These are phyloP conservation scores for Halotydeus destructor DNA, from an alignment of 1,140 invertebrate species.

Conservation along the genomic window DNA sequence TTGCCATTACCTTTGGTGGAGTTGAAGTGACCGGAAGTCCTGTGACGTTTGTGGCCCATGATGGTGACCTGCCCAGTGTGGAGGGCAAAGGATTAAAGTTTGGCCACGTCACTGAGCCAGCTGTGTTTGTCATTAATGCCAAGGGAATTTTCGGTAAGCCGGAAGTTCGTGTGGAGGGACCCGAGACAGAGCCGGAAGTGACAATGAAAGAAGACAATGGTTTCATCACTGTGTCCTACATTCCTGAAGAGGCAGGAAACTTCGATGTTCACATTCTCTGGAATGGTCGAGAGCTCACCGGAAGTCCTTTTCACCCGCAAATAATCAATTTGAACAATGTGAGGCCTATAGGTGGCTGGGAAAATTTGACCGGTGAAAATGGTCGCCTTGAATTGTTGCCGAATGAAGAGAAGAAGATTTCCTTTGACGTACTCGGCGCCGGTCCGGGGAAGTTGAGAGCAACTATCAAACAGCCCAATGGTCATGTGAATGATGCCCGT, in stretches of 20 bases:
- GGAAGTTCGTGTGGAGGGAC: slow-evolving; percentile 34
- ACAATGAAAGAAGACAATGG: slow-evolving; percentile 31
- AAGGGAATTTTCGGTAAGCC: slow-evolving; percentile 35
- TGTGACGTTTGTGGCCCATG: slow-evolving; percentile 19
- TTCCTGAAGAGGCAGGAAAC: slow-evolving; percentile 44
- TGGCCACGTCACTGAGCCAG: slow-evolving; percentile 23
- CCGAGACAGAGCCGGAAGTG: slow-evolving; percentile 36
- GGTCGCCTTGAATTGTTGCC: slow-evolving; percentile 41
- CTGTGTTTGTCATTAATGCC: slow-evolving; percentile 25
- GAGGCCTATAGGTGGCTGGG: slow-evolving; percentile 56
- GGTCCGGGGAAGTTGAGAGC: slow-evolving; percentile 42
- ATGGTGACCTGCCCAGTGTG: slow-evolving; percentile 17
- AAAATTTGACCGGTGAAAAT: slow-evolving; percentile 44
- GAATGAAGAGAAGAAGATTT: slow-evolving; percentile 33
- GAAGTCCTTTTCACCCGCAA: slow-evolving; percentile 46
- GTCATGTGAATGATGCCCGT: slow-evolving; percentile 26
- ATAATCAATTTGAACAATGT: slow-evolving; percentile 44
- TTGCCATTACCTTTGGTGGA: slow-evolving; percentile 67
- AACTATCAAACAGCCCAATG: slow-evolving; percentile 43
- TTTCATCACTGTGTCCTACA: slow-evolving; percentile 39
- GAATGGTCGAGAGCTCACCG: slow-evolving; percentile 40
- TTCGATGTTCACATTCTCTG: slow-evolving; percentile 48
- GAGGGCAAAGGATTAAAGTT: slow-evolving; percentile 20
- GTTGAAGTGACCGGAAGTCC: slow-evolving; percentile 32
- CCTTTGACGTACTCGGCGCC: slow-evolving; percentile 37